Evolutionary conservation across 2,113 vertebrate genomes (phyloP).

Genomic region (Corapipo altera): DNA sequence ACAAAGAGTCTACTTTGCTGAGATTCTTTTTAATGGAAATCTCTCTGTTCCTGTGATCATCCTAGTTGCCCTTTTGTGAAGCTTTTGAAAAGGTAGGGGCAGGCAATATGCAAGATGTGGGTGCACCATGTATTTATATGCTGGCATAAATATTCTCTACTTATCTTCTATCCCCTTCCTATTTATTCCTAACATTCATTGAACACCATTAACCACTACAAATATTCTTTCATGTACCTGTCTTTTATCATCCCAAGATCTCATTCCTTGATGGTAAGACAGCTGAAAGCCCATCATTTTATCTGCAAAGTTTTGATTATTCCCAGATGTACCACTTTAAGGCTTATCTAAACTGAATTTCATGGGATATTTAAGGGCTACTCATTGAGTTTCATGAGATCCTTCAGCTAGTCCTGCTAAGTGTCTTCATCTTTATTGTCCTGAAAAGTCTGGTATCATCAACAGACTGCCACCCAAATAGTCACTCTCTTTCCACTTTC

Average conservation of each 20-base stretch:
- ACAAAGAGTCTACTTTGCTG: not conserved
- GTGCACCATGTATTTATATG: not conserved
- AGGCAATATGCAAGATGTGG: not conserved
- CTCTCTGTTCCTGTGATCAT: not conserved
- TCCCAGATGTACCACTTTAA: not conserved
- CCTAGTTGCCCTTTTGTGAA: not conserved
- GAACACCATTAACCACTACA: not conserved
- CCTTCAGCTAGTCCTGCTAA: not conserved
- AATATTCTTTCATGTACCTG: not conserved
- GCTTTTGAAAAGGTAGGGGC: not conserved
- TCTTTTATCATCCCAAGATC: not conserved
- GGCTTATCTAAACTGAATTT: not conserved
- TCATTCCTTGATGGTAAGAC: not conserved
- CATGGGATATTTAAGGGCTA: not conserved
- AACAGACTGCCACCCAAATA: not conserved
- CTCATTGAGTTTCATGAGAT: not conserved
- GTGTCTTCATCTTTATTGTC: not conserved
- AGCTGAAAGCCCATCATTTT: not conserved
- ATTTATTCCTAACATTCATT: not conserved
- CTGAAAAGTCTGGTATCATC: not conserved
- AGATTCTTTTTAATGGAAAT: slow-evolving; percentile 12
- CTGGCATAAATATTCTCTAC: not conserved
- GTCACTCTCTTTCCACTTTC: not conserved
- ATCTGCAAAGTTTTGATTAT: not conserved
- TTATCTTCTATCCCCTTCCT: not conserved